phyloP scores from a whole-genome alignment of 1,140 invertebrate genomes.

The Habropoda laboriosa region DNA sequence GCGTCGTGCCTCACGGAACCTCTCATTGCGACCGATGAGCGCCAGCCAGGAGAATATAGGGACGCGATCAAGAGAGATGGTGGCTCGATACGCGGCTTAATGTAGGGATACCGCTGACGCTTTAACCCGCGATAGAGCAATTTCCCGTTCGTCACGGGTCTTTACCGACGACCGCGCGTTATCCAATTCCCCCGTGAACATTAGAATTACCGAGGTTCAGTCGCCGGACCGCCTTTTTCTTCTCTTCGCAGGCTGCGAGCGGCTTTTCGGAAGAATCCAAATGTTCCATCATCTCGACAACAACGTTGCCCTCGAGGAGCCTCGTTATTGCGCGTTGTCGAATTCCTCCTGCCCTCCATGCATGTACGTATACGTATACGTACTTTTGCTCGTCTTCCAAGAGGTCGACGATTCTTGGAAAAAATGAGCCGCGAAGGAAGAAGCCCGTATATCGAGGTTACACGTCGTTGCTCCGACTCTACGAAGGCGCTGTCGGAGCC shows the following conservation, averaged over 20 bases:
- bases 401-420: too few species aligned
- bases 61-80: slow-evolving; percentile 25
- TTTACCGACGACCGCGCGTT: slow-evolving; percentile 26
- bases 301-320: background rate
- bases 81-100: slow-evolving; percentile 37
- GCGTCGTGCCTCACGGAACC: slow-evolving; percentile 32
- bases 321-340: background rate
- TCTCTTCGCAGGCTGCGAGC: background rate
- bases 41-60: slow-evolving; percentile 24
- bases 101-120: slow-evolving; percentile 35
- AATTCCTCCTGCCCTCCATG: background rate
- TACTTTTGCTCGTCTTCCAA: too few species aligned
- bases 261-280: background rate
- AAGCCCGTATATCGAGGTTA: background rate
- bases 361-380: too few species aligned
- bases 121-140: slow-evolving; percentile 45
- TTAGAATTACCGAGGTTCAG: slow-evolving; percentile 35
- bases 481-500: background rate
- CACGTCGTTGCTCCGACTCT: background rate
- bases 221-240: background rate
- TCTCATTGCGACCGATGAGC: slow-evolving; percentile 37
- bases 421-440: background rate
- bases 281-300: background rate
- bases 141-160: slow-evolving; percentile 47
- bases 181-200: slow-evolving; percentile 39